Evolutionary conservation across 1,140 invertebrate species (phyloP), one percentile per base, ranked within the genome.

Genomic region (Hyles euphorbiae): DNA sequence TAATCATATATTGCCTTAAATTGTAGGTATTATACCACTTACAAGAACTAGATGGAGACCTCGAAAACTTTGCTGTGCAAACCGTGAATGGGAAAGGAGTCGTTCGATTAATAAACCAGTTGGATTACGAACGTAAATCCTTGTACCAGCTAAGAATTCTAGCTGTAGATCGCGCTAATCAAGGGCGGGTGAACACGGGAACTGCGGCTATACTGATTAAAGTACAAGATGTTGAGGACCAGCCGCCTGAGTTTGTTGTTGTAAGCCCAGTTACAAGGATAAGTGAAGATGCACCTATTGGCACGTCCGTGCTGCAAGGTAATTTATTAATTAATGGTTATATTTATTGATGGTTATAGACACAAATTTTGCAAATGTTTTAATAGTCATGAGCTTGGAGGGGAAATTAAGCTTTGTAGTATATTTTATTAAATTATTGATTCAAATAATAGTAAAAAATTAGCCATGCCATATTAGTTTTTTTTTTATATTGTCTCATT

Each of bases 41-140:
- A 54, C 93, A 96, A 90, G 95, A 96, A 77, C 82, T 94, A 12
- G 95, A 96, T 58, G 94, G 93, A 5, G 95, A 96, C 64, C 93
- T 94, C 54, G 92, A 93, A 50, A 89, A 93, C 47, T 98, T 98
- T 80, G 92, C 93, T 10, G 93, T 98, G 47, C 92, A 94, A 65
- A 98, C 96, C 1, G 90, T 94, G 22, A 95, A 96, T 70, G 96
- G 96, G 3, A 96, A 96, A 91, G 97, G 96, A n/a, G 91, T 98
- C 1, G 90, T 98, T 34, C 91, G 94, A 61, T 89, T 98, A 6
- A 91, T 94, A 50, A 94, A 94, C 44, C 80, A 90, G 10, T 90
- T 98, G 53, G 97, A 98, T 88, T 98, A 97, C 76, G 97, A 98
- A 76, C 91, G 89, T 49, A 96, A 97, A 87, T 96, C 95, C 50